Evolutionary conservation across 2,113 vertebrate genomes (phyloP), one percentile per base, ranked within the genome.

Genomic region (Holacanthus passer): DNA sequence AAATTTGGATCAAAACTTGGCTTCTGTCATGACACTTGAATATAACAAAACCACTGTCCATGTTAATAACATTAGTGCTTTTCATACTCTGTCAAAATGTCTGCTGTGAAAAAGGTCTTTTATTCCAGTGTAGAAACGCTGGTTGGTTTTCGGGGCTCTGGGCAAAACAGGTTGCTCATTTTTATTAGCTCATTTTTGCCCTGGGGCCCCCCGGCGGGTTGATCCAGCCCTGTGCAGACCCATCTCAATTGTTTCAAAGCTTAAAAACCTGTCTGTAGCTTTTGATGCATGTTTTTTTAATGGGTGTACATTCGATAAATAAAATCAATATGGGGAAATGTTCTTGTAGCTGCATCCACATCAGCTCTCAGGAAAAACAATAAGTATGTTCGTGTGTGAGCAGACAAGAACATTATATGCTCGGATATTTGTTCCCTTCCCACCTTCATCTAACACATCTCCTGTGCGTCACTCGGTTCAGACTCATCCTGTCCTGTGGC

Each of bases 401-500:
- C 32, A 56, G 35, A 56, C 14, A 11, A 24, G 31, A 64, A 75
- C 20, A 41, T 50, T 66, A 39, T 53, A 48, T 48, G 12, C 19
- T 39, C 47, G 35, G 24, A 47, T 55, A 47, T 32, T 56, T 60
- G 41, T 73, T 76, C n/a, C 10, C 4, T 52, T 59, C 47, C 35
- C 39, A 13, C 3, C 52, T 3, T 56, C 45, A 11, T 79, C 74
- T 37, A 47, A 77, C 31, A 77, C 68, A 48, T 68, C 58, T 52
- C 73, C 39, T 35, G 37, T 74, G 66, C 24, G 39, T 88, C 80
- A 64, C 50, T 81, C 17, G 2, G 29, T 17, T 55, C 16, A 58
- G 53, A 67, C 47, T 72, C 59, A 53, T 59, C 66, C 63, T 41
- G 76, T 32, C 60, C 48, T 35, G 13, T 39, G 22, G 65, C 65